phyloP scores from a whole-genome alignment of 2,113 vertebrate species.

The Columba livia region DNA sequence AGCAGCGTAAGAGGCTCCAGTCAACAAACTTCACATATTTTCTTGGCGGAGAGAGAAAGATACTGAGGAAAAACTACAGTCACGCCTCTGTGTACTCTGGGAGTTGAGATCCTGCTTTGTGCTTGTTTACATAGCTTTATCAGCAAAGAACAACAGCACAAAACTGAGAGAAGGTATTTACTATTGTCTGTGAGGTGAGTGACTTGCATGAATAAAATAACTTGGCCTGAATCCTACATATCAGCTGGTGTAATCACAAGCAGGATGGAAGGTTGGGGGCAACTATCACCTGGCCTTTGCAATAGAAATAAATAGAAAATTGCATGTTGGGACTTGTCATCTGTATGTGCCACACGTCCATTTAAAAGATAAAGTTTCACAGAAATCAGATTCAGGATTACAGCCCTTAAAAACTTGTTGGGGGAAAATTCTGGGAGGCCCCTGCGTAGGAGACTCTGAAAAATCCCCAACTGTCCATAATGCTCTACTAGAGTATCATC shows the following conservation, averaged over 20 bases:
- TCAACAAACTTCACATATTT: neutral
- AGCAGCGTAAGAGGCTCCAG: neutral
- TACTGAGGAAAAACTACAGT: neutral
- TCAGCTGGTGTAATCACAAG: neutral
- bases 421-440: neutral
- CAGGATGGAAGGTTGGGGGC: neutral
- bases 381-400: neutral
- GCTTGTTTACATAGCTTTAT: slow-evolving; percentile 14
- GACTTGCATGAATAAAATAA: neutral
- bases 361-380: neutral
- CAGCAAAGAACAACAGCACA: neutral
- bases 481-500: neutral
- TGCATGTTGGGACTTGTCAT: neutral
- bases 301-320: neutral
- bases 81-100: slow-evolving; percentile 22
- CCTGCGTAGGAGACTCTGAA: neutral
- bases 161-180: neutral
- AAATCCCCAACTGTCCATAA: neutral
- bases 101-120: slow-evolving; percentile 3
- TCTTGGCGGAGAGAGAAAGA: neutral
- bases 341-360: rapidly evolving
- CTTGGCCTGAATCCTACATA: neutral
- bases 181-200: neutral
- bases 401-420: neutral
- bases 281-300: neutral